A percentile compares a stretch with the other conserved stretches of the same genome.
These are phyloP conservation scores for Asobara japonica DNA, from an alignment of 1,140 invertebrate genomes.

Conservation along the genomic window DNA sequence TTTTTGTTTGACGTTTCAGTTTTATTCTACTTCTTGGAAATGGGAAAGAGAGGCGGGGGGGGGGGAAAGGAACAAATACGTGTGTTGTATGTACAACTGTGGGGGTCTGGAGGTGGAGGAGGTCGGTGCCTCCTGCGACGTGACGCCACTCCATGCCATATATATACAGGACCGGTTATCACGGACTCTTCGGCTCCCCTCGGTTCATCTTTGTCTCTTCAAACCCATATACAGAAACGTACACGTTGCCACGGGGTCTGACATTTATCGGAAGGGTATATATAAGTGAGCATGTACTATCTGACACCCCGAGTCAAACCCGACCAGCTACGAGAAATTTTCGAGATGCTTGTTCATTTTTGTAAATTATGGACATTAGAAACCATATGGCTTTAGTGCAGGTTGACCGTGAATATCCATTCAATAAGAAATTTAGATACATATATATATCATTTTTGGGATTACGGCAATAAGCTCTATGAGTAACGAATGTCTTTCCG, in stretches of 20 bases:
- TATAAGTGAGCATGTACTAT: background rate
- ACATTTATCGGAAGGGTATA: conserved; percentile 5
- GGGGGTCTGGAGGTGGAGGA: background rate
- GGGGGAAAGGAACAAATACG: background rate
- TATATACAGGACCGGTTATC: conserved; percentile 7
- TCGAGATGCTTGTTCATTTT: no score
- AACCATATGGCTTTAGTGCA: no score
- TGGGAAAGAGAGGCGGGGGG: background rate
- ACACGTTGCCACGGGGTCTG: background rate
- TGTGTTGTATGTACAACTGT: background rate
- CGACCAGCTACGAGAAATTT: background rate
- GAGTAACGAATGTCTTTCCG: no score
- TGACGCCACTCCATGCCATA: conserved; percentile 13
- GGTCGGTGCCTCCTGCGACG: conserved; percentile 14
- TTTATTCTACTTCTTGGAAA: background rate
- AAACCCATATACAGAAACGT: conserved; percentile 6
- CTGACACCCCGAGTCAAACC: background rate
- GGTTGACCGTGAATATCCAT: no score
- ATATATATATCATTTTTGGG: no score
- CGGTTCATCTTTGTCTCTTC: conserved; percentile 10
- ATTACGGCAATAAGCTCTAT: no score
- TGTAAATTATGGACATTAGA: no score
- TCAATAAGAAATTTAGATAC: no score
- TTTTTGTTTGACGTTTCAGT: background rate
- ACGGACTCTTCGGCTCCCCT: background rate